Percentiles rank a stretch among this genome's conserved stretches.
Conservation (phyloP, 2,888 invertebrate species). For the Aquatica leii region DNA sequence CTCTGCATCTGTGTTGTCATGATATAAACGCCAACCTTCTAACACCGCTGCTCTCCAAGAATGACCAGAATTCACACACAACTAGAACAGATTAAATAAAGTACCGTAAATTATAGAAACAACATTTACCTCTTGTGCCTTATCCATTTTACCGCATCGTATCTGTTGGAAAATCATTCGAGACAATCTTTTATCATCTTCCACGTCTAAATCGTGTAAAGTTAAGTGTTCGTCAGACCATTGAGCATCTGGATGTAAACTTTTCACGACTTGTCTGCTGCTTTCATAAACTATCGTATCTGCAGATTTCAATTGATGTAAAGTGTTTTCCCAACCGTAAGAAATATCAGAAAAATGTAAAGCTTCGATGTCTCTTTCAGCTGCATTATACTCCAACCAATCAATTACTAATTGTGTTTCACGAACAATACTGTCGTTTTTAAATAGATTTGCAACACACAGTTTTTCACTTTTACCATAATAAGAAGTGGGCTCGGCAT, state of each 20-base stretch:
- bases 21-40: conserved; percentile 88
- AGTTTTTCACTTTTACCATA: conserved; percentile 67
- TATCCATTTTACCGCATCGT: conserved; percentile 84
- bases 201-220: conserved; percentile 86
- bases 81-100: conserved; percentile 41
- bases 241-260: conserved; percentile 91
- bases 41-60: conserved; percentile 90
- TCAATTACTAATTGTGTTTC: conserved; percentile 88
- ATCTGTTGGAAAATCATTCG: conserved; percentile 77
- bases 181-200: conserved; percentile 74
- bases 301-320: conserved; percentile 73
- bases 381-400: conserved; percentile 88
- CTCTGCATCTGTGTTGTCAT: conserved; percentile 73
- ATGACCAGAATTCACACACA: conserved; percentile 88
- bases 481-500: conserved; percentile 49
- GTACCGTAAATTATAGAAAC: background rate
- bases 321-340: conserved; percentile 91
- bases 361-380: conserved; percentile 63
- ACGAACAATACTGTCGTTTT: conserved; percentile 65
- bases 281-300: conserved; percentile 68
- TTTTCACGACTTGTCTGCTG: conserved; percentile 68
- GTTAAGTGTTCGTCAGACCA: conserved; percentile 74
- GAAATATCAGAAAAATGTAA: conserved; percentile 83
- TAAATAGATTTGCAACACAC: conserved; percentile 67
- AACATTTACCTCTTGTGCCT: conserved; percentile 72